Percentiles rank a stretch among this genome's conserved stretches.
Conservation (phyloP, 2,797 vertebrate species). For the Acanthurus leucopareius region DNA sequence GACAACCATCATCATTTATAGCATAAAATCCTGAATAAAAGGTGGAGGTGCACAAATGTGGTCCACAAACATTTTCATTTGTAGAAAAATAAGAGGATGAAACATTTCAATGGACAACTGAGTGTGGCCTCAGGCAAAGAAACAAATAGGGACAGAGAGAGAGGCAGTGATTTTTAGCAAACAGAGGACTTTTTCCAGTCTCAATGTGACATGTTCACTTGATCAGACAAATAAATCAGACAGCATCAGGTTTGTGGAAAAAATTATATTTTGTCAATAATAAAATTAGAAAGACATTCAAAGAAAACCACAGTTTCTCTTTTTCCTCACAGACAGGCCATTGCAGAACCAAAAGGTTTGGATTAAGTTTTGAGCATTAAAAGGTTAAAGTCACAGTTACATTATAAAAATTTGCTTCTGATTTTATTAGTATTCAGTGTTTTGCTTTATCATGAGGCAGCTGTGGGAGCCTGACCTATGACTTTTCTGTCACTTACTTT, state of each 20-base stretch:
- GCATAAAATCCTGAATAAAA: neutral
- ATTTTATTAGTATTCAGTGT: neutral
- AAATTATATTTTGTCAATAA: neutral
- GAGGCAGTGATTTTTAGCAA: neutral
- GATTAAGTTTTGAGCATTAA: neutral
- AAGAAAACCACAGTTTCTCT: conserved; percentile 30
- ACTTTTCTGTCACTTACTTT: too few species aligned
- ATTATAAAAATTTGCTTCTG: neutral
- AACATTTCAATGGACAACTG: neutral
- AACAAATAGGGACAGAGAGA: neutral
- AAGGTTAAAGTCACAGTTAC: neutral
- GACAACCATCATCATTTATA: too few species aligned
- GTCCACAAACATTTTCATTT: neutral
- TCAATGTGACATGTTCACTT: conserved; percentile 16
- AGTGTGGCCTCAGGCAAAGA: neutral
- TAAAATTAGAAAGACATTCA: conserved; percentile 3
- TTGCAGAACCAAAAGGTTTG: neutral
- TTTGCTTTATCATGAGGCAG: neutral
- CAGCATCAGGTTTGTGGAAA: neutral
- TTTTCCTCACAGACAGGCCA: neutral
- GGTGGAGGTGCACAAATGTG: neutral
- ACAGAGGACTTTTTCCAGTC: neutral
- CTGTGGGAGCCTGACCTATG: too few species aligned
- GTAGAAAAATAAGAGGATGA: neutral
- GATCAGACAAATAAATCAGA: conserved; percentile 40